Percentiles rank a stretch among this genome's conserved stretches.
Evolutionary conservation across 2,797 vertebrate species (phyloP).

Genomic region (Xenops minutus): DNA sequence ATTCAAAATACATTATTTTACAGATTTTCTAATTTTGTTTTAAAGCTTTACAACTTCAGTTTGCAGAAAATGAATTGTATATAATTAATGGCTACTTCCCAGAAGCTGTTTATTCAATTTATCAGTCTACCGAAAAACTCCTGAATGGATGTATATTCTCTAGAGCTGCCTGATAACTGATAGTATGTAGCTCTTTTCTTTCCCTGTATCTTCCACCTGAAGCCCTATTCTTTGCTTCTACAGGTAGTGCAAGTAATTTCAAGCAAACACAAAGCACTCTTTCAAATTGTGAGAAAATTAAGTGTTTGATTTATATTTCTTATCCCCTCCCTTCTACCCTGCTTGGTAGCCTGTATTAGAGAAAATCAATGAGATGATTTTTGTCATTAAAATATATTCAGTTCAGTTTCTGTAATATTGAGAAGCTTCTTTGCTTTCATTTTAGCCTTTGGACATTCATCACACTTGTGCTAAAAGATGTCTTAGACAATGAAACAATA

Average conservation of each 20-base stretch:
- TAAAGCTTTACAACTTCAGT: neutral
- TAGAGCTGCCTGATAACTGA: neutral
- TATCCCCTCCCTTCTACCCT: fast-evolving
- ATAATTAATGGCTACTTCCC: neutral
- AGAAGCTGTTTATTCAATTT: neutral
- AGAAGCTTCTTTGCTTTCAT: neutral
- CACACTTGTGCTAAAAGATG: neutral
- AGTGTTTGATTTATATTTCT: neutral
- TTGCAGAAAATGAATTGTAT: neutral
- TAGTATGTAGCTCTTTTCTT: neutral
- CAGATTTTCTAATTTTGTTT: neutral
- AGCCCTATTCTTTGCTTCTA: neutral
- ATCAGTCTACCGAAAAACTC: neutral
- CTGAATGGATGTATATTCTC: neutral
- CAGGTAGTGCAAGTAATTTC: neutral
- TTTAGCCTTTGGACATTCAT: neutral
- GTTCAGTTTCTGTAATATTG: neutral
- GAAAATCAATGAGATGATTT: neutral
- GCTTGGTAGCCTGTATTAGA: neutral
- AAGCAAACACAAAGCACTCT: neutral
- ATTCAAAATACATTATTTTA: neutral
- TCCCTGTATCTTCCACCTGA: neutral
- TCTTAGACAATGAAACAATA: neutral
- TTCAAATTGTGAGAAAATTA: neutral
- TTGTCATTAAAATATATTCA: neutral